These are phyloP conservation scores for Dyspetes luteomarginatus DNA, from an alignment of 2,888 invertebrate species.

Conservation along the genomic window DNA sequence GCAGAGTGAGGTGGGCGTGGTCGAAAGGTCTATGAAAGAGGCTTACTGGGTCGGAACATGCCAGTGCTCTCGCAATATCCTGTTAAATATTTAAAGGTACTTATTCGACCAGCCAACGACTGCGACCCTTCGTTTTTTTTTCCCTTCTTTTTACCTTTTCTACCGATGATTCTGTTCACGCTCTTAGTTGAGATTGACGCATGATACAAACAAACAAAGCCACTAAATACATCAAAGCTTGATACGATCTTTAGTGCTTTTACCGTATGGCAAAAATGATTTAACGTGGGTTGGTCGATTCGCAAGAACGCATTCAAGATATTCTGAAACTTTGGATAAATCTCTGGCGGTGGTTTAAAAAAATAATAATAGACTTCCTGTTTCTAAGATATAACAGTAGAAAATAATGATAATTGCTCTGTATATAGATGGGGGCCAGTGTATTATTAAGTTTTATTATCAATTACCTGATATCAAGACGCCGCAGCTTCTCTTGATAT, in stretches of 20 bases:
- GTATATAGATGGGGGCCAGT: no score
- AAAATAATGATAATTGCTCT: no score
- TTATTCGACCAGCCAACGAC: slow-evolving; percentile 43
- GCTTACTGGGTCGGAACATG: slow-evolving; percentile 64
- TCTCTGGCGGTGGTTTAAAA: no score
- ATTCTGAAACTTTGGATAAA: no score
- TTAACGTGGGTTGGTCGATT: no score
- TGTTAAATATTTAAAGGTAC: slow-evolving; percentile 74
- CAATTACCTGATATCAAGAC: no score
- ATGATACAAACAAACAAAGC: not conserved
- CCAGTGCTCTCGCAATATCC: slow-evolving; percentile 67
- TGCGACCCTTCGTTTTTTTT: slow-evolving; percentile 25
- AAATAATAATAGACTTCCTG: no score
- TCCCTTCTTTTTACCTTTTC: slow-evolving; percentile 6
- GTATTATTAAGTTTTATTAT: no score
- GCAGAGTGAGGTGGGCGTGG: slow-evolving; percentile 17
- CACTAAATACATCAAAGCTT: not conserved
- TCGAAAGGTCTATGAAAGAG: slow-evolving; percentile 48
- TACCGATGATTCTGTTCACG: not conserved
- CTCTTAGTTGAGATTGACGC: not conserved
- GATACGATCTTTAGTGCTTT: not conserved
- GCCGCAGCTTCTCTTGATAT: no score
- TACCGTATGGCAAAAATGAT: not conserved
- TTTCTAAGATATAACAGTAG: no score
- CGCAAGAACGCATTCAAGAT: no score